Evolutionary conservation across 2,888 invertebrate species (phyloP).

Genomic region (Dendrolimus pini): DNA sequence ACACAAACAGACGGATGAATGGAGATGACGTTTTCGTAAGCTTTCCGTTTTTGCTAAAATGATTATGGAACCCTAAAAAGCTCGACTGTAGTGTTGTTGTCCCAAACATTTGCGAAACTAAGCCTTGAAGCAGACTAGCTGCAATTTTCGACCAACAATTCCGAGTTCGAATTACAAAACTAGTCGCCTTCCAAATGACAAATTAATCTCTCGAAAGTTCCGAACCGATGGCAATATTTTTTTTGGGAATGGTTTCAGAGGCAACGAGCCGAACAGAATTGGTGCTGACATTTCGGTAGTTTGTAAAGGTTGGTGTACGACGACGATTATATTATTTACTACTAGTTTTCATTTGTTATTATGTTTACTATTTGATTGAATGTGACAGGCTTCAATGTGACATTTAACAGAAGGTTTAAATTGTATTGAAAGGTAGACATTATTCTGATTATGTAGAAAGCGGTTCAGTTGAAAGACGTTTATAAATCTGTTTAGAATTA

Average conservation of each 20-base stretch:
- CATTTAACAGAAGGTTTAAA: background rate
- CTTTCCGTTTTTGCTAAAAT: too few species aligned
- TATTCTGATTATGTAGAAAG: background rate
- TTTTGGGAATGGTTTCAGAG: conserved; percentile 44
- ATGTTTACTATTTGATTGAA: conserved; percentile 8
- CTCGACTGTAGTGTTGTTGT: too few species aligned
- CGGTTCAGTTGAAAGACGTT: background rate
- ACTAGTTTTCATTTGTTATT: conserved; percentile 1
- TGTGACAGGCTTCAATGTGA: conserved; percentile 13
- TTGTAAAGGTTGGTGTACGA: conserved; percentile 39
- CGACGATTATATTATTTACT: conserved; percentile 5
- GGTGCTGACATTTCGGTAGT: conserved; percentile 63
- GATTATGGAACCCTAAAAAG: too few species aligned
- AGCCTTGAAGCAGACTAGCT: background rate
- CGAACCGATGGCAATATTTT: conserved; percentile 30
- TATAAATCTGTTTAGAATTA: background rate
- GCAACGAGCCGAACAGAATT: conserved; percentile 58
- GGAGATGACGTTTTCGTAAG: too few species aligned
- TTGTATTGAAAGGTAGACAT: background rate
- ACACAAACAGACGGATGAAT: too few species aligned
- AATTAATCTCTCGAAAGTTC: conserved; percentile 70
- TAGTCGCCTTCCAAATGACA: conserved; percentile 68
- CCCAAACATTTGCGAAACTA: background rate
- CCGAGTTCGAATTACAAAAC: conserved; percentile 37
- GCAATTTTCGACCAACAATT: conserved; percentile 24